Evolutionary conservation across 2,888 invertebrate genomes (phyloP).

Genomic region (Acanthoscelides obtectus): DNA sequence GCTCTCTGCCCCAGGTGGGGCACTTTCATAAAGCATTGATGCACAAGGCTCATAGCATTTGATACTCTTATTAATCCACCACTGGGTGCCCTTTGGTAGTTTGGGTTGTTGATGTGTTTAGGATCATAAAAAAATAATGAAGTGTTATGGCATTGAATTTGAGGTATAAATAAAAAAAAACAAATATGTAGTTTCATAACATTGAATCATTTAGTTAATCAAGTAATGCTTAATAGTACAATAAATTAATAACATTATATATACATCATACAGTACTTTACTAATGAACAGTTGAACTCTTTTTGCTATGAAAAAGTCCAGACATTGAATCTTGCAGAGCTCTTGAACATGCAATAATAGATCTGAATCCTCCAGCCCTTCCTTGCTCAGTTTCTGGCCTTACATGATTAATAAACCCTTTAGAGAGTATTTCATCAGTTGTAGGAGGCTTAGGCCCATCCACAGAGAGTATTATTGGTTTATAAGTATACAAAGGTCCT

Average conservation of each 20-base stretch:
- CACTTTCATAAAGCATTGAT: too few relatives aligned
- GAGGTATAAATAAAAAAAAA: too few relatives aligned
- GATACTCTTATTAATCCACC: too few relatives aligned
- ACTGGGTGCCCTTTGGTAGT: too few relatives aligned
- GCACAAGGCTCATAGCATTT: too few relatives aligned
- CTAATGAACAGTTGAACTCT: constrained; percentile 9
- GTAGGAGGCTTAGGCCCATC: constrained; percentile 73
- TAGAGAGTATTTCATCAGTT: constrained; percentile 56
- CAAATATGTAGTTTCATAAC: not conserved
- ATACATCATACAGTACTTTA: not conserved
- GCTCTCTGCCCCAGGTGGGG: too few relatives aligned
- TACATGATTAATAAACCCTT: constrained; percentile 73
- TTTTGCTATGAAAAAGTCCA: constrained; percentile 57
- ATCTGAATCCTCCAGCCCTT: constrained; percentile 83
- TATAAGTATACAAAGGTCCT: constrained; percentile 71
- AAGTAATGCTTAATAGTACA: not conserved
- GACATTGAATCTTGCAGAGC: constrained; percentile 86
- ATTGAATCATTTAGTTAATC: not conserved
- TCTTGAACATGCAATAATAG: constrained; percentile 76
- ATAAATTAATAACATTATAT: not conserved
- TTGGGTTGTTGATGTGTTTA: too few relatives aligned
- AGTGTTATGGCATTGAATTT: too few relatives aligned
- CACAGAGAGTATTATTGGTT: constrained; percentile 53
- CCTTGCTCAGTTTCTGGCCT: constrained; percentile 68
- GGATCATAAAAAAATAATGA: too few relatives aligned